phyloP scores from a whole-genome alignment of 2,888 invertebrate species.

The Villa cingulata region DNA sequence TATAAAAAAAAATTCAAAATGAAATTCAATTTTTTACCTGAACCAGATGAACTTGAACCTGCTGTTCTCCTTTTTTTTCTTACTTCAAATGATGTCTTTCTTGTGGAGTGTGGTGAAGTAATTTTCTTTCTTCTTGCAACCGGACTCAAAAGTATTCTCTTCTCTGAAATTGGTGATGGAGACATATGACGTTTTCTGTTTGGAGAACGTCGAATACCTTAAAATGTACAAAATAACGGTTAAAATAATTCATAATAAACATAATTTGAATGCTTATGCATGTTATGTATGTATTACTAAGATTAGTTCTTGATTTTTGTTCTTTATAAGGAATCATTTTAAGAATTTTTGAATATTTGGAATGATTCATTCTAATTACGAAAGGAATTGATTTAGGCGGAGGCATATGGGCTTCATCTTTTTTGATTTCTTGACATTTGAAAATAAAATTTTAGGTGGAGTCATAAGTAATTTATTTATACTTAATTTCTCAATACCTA shows the following conservation, averaged over 20 bases:
- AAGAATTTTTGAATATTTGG: neutral
- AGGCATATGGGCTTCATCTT: conserved; percentile 11
- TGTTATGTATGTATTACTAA: too few relatives aligned
- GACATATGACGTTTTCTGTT: conserved; percentile 24
- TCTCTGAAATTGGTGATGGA: conserved; percentile 25
- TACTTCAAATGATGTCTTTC: conserved; percentile 8
- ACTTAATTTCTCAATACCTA: conserved; percentile 4
- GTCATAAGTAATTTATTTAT: neutral
- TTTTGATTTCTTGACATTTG: neutral
- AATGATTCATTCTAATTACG: neutral
- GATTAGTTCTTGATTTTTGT: neutral
- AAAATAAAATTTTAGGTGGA: neutral
- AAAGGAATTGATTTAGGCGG: conserved; percentile 8
- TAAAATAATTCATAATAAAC: too few relatives aligned
- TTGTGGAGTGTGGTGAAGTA: conserved; percentile 19
- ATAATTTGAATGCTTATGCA: too few relatives aligned
- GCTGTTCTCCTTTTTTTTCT: conserved; percentile 10
- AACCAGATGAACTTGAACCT: conserved; percentile 32
- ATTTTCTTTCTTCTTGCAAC: conserved; percentile 26
- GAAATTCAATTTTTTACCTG: conserved; percentile 21
- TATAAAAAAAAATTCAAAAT: neutral
- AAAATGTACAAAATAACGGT: too few relatives aligned
- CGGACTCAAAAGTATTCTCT: conserved; percentile 26
- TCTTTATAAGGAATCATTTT: conserved; percentile 5
- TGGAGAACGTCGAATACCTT: conserved; percentile 22